Evolutionary conservation across 2,797 vertebrate genomes (phyloP).

Genomic region (Dendrocincla tyrannina): DNA sequence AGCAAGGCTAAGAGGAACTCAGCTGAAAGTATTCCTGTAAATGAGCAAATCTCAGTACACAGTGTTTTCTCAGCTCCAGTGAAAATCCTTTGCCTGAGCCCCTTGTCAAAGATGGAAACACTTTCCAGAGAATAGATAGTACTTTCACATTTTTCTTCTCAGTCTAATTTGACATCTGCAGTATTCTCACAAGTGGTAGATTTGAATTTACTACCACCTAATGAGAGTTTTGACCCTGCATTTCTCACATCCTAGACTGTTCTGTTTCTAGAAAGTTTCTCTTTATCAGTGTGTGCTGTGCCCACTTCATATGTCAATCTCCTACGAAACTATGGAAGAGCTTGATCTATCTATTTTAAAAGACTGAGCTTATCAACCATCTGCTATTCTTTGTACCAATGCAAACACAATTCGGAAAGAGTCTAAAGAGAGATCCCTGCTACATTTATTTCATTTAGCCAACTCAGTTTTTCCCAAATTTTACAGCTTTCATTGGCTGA

Average conservation of each 20-base stretch:
- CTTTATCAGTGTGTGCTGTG: background rate
- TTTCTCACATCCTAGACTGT: background rate
- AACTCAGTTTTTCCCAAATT: background rate
- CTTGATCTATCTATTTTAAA: background rate
- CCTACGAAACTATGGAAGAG: background rate
- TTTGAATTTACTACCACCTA: background rate
- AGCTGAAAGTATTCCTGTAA: background rate
- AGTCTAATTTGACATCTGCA: background rate
- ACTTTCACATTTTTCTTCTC: background rate
- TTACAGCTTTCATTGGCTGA: background rate
- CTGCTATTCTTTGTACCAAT: background rate
- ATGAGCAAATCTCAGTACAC: background rate
- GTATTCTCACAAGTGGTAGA: background rate
- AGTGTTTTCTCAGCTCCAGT: background rate
- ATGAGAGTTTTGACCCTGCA: background rate
- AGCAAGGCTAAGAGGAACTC: background rate
- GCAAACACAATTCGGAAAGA: background rate
- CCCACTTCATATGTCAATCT: background rate
- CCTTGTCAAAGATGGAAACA: background rate
- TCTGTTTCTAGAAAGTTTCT: background rate
- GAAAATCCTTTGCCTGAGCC: background rate
- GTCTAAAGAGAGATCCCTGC: background rate
- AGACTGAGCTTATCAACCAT: background rate
- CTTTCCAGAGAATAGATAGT: background rate
- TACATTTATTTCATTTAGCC: background rate